Conservation (phyloP, 1,140 invertebrate genomes). For the Nephila pilipes region DNA sequence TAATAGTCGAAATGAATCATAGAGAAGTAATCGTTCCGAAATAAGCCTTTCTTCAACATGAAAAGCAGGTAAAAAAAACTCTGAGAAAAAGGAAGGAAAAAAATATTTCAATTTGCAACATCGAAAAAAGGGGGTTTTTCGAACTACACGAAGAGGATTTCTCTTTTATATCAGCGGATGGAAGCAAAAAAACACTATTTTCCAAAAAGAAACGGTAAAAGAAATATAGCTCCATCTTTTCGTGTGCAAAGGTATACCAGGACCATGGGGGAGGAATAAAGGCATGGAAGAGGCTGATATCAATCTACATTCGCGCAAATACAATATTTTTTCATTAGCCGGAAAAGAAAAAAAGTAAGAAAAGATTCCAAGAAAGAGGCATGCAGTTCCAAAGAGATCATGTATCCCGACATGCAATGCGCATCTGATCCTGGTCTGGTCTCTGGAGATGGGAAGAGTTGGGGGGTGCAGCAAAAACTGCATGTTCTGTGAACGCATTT, state of each 20-base stretch:
- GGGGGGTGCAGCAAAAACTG: conserved; percentile 35
- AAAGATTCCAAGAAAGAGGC: conserved; percentile 5
- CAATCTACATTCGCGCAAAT: conserved; percentile 55
- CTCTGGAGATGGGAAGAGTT: conserved; percentile 1
- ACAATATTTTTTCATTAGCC: conserved; percentile 72
- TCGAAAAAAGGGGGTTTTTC: background rate
- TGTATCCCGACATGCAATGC: conserved; percentile 16
- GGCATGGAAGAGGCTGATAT: conserved; percentile 25
- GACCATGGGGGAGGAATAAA: background rate
- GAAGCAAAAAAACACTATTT: background rate
- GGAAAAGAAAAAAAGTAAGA: background rate
- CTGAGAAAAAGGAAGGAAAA: background rate
- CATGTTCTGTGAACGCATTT: background rate
- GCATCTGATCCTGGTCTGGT: conserved; percentile 16
- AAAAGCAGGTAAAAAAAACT: background rate
- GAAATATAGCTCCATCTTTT: background rate
- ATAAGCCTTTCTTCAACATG: background rate
- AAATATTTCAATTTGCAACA: conserved; percentile 15
- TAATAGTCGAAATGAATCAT: background rate
- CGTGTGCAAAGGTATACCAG: background rate
- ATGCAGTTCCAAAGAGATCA: conserved; percentile 39
- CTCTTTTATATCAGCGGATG: background rate
- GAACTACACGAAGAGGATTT: background rate
- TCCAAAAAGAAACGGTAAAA: conserved; percentile 2
- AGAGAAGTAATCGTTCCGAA: background rate